Percentiles rank a stretch among this genome's conserved stretches.
Evolutionary conservation across 2,113 vertebrate species (phyloP).

Genomic region (Pelodiscus sinensis): DNA sequence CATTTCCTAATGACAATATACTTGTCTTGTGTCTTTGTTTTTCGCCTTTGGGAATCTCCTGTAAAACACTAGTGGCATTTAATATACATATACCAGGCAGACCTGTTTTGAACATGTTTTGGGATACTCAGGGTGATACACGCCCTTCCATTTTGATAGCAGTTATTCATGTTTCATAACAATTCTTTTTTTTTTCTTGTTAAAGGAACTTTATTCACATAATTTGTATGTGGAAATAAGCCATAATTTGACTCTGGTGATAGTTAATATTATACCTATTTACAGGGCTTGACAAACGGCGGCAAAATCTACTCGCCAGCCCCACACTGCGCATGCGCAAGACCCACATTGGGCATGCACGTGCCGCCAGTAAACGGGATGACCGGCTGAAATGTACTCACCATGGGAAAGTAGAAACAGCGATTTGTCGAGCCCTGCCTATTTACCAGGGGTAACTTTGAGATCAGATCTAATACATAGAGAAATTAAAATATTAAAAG

Average conservation of each 20-base stretch:
- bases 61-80: background rate
- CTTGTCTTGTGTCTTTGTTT: background rate
- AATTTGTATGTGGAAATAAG: conserved; percentile 4
- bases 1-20: background rate
- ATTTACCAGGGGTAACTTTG: background rate
- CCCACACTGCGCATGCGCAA: too few relatives aligned
- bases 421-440: too few relatives aligned
- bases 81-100: background rate
- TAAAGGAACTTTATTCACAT: background rate
- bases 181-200: background rate
- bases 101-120: background rate
- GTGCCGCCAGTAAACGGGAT: too few relatives aligned
- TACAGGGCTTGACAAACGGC: background rate
- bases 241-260: background rate
- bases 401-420: too few relatives aligned
- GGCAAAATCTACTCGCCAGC: too few relatives aligned
- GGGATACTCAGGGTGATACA: background rate
- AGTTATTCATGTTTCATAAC: background rate
- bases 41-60: background rate
- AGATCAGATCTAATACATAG: background rate
- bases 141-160: background rate
- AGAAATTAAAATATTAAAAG: background rate
- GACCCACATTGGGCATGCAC: too few relatives aligned
- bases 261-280: conserved; percentile 10
- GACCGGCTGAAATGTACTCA: too few relatives aligned